Evolutionary conservation across 2,797 vertebrate genomes (phyloP).

Genomic region (Coregonus suidteri): DNA sequence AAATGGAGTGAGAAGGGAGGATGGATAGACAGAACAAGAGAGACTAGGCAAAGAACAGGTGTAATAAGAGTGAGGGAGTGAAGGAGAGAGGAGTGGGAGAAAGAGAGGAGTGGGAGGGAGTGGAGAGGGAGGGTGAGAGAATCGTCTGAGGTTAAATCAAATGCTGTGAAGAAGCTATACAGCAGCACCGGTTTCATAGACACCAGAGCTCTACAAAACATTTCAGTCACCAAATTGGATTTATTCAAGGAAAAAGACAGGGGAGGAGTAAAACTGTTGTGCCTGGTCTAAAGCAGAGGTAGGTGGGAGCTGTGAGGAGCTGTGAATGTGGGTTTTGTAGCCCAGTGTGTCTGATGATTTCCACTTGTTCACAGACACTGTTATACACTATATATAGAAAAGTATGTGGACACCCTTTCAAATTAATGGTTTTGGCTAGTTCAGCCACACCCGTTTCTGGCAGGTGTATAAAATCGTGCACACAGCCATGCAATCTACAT

Average conservation of each 20-base stretch:
- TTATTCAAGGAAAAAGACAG: constrained; percentile 6
- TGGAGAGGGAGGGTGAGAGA: neutral
- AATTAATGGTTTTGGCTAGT: too few species aligned
- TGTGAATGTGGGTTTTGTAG: neutral
- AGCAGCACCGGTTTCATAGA: constrained; percentile 8
- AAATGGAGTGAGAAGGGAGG: neutral
- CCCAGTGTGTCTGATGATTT: constrained; percentile 19
- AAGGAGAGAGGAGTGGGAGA: neutral
- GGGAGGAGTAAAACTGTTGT: constrained; percentile 6
- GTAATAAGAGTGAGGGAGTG: neutral
- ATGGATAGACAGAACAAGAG: too few species aligned
- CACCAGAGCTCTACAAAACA: constrained; percentile 1
- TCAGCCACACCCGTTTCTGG: too few species aligned
- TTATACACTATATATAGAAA: too few species aligned
- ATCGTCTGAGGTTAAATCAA: constrained; percentile 5
- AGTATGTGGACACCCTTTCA: too few species aligned
- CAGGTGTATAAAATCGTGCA: too few species aligned
- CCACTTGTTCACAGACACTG: neutral
- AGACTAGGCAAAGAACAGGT: too few species aligned
- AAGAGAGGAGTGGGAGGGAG: neutral
- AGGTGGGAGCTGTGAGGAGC: neutral
- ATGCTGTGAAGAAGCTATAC: neutral
- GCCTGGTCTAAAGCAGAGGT: constrained; percentile 8
- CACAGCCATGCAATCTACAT: too few species aligned
- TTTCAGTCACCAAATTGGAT: neutral